Percentiles rank a stretch among this genome's conserved stretches.
Conservation (phyloP, 2,113 vertebrate species). For the Microtus montanus region DNA sequence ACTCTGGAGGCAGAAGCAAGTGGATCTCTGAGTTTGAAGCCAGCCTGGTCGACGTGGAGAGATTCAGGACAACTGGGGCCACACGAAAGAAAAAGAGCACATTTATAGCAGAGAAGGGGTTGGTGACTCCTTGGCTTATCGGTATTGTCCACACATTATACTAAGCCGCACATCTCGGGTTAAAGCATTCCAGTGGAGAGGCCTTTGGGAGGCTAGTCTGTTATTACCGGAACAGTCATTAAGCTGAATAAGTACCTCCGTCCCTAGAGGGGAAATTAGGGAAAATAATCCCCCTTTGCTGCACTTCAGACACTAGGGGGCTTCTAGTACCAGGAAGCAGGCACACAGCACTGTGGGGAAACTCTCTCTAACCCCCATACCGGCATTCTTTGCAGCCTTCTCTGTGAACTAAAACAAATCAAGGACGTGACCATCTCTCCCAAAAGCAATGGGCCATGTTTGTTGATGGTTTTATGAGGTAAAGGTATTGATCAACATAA, state of each 20-base stretch:
- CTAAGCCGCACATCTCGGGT: background rate
- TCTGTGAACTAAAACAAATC: background rate
- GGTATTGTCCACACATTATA: background rate
- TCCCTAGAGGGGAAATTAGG: background rate
- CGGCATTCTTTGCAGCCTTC: background rate
- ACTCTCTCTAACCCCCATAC: background rate
- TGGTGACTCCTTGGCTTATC: background rate
- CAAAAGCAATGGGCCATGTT: background rate
- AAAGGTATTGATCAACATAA: background rate
- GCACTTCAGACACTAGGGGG: conserved; percentile 50
- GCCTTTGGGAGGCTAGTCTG: background rate
- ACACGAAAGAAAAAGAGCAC: background rate
- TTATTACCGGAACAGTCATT: background rate
- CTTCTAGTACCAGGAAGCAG: conserved; percentile 34
- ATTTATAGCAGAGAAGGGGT: background rate
- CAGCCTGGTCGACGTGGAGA: background rate
- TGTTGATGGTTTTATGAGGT: background rate
- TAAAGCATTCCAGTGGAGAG: background rate
- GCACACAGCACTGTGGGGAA: background rate
- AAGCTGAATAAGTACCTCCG: background rate
- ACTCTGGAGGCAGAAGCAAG: background rate
- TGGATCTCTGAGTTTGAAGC: background rate
- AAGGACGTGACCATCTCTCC: background rate
- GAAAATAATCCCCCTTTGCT: background rate
- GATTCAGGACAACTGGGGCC: no score